Base-by-base conservation (phyloP, 2,113 vertebrate genomes). In the Capreolus pygargus region DNA sequence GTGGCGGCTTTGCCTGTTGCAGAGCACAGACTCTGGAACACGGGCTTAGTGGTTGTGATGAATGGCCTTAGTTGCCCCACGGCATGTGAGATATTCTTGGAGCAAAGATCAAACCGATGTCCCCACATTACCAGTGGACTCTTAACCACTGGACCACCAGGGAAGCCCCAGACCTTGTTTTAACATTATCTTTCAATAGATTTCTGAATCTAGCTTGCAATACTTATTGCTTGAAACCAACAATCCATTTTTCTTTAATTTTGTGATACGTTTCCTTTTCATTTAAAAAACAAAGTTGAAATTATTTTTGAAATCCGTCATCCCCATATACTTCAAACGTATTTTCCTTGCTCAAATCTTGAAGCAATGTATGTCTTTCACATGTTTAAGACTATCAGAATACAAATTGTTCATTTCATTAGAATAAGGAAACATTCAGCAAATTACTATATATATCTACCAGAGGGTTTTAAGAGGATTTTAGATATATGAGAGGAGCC, bases 391-490 rank as follows among this genome's bases (percentile, higher is more conserved):
- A 39, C 50, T 96, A 21, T 95, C 70, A 64, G 8, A 78, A 61
- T 89, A 15, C 83, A 93, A 97, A 96, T 16, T 94, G 55, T 90
- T 95, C 58, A 89, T 74, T 60, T 9, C 50, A 6, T 30, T 58
- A 94, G 89, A 97, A 84, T 91, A 94, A 96, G 57, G 39, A 97
- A 95, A 90, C 36, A 74, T 85, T 83, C 23, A 83, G 23, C 45
- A 89, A 79, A 45, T 64, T 14, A 5, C n/a, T 47, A 2, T 45
- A 6, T 39, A 4, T 67, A 39, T 81, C 6, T 64, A 16, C 17
- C 14, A 43, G 21, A 61, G 33, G 45, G 43, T 61, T 81, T 89
- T 86, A n/a, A 57, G 54, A 83, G 19, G 33, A 67, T 74, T 97
- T 95, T 47, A 64, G 52, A 16, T 60, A 55, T 58, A 90, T 87